Percentiles rank a stretch among this genome's conserved stretches.
Conservation (phyloP, 2,113 vertebrate genomes). For the Coturnix japonica region DNA sequence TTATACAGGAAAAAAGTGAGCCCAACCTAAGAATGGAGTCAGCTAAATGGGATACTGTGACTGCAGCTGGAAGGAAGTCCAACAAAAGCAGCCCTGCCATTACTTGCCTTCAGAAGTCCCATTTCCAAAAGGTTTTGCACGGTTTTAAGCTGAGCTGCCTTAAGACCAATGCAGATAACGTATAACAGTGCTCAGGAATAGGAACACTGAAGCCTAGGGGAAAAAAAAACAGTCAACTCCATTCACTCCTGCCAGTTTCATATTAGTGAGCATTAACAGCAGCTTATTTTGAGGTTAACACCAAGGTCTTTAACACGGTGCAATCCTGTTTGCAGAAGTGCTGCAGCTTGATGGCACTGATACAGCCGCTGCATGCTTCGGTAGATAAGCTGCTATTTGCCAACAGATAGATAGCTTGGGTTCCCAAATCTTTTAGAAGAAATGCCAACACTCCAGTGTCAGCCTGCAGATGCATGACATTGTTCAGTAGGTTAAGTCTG, state of each 20-base stretch:
- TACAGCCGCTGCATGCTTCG: not conserved
- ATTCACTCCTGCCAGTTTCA: not conserved
- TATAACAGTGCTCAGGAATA: fast-evolving
- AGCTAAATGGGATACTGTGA: not conserved
- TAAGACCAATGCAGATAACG: not conserved
- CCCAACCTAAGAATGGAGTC: not conserved
- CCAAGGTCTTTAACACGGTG: not conserved
- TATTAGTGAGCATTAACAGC: slow-evolving; percentile 34
- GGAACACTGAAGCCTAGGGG: not conserved
- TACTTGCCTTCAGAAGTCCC: not conserved
- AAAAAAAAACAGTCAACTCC: not conserved
- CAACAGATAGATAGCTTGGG: not conserved
- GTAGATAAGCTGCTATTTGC: not conserved
- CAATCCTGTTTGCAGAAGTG: not conserved
- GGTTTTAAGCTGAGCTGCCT: not conserved
- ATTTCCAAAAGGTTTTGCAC: not conserved
- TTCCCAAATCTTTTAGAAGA: not conserved
- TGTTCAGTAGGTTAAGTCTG: not conserved
- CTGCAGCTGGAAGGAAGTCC: not conserved
- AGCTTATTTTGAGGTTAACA: slow-evolving; percentile 58
- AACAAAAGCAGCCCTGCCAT: not conserved
- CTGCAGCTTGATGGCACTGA: not conserved
- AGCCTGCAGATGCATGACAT: fast-evolving
- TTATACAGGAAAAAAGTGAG: not conserved
- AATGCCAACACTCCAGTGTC: not conserved